Base-by-base conservation (phyloP, 2,888 invertebrate genomes). In the Temnothorax unifasciatus region DNA sequence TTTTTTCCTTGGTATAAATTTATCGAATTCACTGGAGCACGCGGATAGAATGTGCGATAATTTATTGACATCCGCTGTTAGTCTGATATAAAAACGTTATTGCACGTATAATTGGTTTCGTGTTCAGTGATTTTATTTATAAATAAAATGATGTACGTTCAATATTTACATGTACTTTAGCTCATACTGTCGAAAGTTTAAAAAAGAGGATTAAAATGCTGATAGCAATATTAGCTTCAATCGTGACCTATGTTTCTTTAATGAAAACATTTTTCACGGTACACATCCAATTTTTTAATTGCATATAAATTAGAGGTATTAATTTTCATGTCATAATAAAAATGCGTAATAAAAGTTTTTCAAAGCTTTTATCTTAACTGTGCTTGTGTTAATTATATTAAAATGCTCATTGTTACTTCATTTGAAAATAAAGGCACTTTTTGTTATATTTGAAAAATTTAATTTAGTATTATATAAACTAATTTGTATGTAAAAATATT, bases 91-190 rank as follows among this genome's bases (percentile, higher is more conserved):
- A 79, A 79, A 79, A 57, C 21, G 18, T 44, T 68, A 76, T 44
- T 59, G 21, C 57, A 57, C 9, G 18, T 81, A 34, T 59, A 81
- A 81, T 81, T 81, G 59, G 47, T 81, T 81, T 74, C 2, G 38
- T n/a, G 38, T n/a, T 38, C 18, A 50, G 74, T 21, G 25, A 59
- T 74, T 74, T 81, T 81, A 75, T 75, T 81, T 75, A 34, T 61
- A 59, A 25, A 74, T 74, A 74, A 74, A 52, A 18, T 15, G 11
- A 47, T 64, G 18, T 25, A 18, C 11, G 11, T 57, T 15, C 21
- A 74, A 73, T 57, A 57, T 73, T 57, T 57, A 54, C 34, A 15
- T 3, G 21, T 11, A 41, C 8, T 71, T 52, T 21, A 68, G 13
- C n/a, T 52, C 13, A 25, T 41, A n/a, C 41, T 41, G 71, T 9